phyloP scores from a whole-genome alignment of 2,113 vertebrate species.

The Euleptes europaea region DNA sequence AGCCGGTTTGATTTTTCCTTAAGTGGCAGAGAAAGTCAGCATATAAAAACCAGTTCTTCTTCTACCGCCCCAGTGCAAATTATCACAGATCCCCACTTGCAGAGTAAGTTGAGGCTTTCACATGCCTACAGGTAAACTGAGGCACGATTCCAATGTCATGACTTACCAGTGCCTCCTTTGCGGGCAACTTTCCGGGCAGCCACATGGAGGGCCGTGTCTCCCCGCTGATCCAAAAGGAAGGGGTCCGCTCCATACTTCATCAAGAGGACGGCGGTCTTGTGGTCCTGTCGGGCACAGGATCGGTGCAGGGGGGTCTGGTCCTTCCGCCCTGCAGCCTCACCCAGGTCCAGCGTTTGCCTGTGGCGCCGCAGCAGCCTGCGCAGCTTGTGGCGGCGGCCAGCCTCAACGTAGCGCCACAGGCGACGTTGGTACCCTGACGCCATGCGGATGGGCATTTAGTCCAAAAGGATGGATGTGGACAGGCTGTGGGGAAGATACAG shows the following conservation, averaged over 20 bases:
- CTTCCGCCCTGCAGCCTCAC: constrained; percentile 71
- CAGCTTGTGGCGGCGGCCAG: constrained; percentile 75
- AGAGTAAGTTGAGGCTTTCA: too few relatives aligned
- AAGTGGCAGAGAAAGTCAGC: too few relatives aligned
- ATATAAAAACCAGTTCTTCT: too few relatives aligned
- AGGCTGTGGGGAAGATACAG: not conserved
- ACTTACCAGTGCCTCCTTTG: constrained; percentile 72
- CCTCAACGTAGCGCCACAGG: constrained; percentile 79
- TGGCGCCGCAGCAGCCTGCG: constrained; percentile 81
- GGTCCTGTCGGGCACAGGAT: constrained; percentile 76
- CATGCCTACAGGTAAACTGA: not conserved
- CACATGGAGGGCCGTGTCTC: constrained; percentile 80
- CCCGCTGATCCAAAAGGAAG: constrained; percentile 71
- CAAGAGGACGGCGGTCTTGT: constrained; percentile 75
- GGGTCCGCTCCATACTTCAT: constrained; percentile 80
- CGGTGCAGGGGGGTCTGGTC: constrained; percentile 77
- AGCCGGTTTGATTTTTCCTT: too few relatives aligned
- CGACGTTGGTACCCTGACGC: constrained; percentile 65
- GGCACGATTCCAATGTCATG: too few relatives aligned
- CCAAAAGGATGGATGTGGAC: not conserved
- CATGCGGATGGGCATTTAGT: constrained; percentile 55
- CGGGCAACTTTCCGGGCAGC: constrained; percentile 77
- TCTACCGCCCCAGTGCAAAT: not conserved
- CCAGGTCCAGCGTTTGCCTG: constrained; percentile 71
- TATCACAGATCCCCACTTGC: not conserved